phyloP scores from a whole-genome alignment of 2,888 invertebrate genomes.

The Liposcelis brunnea region DNA sequence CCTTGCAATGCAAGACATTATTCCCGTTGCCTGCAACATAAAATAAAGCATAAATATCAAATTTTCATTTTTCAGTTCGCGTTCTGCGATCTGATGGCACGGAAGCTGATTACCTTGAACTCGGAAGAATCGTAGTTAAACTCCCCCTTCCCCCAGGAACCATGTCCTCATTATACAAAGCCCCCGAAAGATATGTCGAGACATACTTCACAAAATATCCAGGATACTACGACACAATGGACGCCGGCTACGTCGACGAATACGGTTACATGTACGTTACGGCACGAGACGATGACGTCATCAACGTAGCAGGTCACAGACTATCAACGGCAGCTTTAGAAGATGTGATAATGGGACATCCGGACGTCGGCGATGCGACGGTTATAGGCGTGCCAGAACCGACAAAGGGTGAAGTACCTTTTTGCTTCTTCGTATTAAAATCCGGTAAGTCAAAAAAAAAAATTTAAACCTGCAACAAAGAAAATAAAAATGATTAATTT shows the following conservation, averaged over 20 bases:
- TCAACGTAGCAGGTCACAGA: conserved; percentile 88
- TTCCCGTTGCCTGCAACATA: too few relatives aligned
- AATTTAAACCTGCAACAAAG: background rate
- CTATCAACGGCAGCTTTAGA: conserved; percentile 79
- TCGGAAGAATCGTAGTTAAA: conserved; percentile 69
- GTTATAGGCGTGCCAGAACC: conserved; percentile 80
- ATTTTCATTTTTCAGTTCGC: conserved; percentile 33
- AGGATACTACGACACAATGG: conserved; percentile 88
- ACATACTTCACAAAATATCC: conserved; percentile 69
- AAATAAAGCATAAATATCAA: conserved; percentile 4
- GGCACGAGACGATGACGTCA: conserved; percentile 83
- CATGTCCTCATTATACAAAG: conserved; percentile 63
- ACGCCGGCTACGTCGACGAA: conserved; percentile 73
- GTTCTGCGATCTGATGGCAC: conserved; percentile 49
- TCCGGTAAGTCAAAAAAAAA: conserved; percentile 28
- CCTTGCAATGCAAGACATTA: too few relatives aligned
- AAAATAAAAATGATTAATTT: background rate
- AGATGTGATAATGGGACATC: conserved; percentile 75
- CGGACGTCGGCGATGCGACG: conserved; percentile 68
- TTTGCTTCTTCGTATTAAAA: conserved; percentile 69
- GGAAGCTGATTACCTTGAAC: conserved; percentile 48
- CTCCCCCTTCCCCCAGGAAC: conserved; percentile 81
- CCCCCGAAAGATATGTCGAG: conserved; percentile 60
- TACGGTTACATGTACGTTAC: conserved; percentile 77
- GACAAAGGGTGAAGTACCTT: conserved; percentile 79